A percentile compares a stretch with the other conserved stretches of the same genome.
Evolutionary conservation across 2,113 vertebrate genomes (phyloP).

Genomic region (Antennarius striatus): DNA sequence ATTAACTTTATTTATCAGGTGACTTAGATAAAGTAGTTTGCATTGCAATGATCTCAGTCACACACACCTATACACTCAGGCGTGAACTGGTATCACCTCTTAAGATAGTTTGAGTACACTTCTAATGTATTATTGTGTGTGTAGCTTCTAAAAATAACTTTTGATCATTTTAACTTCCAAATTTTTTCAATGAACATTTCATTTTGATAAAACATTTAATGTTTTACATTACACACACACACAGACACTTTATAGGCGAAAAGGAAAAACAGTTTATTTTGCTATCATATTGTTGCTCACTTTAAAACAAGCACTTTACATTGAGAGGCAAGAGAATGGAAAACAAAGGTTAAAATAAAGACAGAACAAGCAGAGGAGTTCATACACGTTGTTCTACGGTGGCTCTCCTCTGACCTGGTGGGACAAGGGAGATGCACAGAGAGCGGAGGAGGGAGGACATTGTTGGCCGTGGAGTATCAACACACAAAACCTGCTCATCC

Average conservation of each 20-base stretch:
- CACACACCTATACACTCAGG: no score
- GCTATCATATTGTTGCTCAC: conserved; percentile 55
- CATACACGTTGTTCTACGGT: conserved; percentile 38
- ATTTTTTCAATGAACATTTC: no score
- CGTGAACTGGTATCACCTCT: no score
- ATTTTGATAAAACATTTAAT: no score
- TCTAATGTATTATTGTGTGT: no score
- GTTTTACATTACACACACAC: background rate
- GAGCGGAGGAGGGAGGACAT: conserved; percentile 12
- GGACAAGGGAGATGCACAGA: conserved; percentile 14
- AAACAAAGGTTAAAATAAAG: conserved; percentile 35
- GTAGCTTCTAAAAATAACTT: no score
- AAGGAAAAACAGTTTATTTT: conserved; percentile 58
- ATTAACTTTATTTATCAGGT: no score
- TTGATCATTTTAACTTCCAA: no score
- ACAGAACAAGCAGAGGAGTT: conserved; percentile 46
- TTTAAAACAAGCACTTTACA: conserved; percentile 70
- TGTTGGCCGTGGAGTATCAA: conserved; percentile 9
- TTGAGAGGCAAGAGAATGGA: conserved; percentile 53
- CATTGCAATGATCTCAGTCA: no score
- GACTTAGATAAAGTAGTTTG: no score
- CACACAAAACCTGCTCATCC: conserved; percentile 26
- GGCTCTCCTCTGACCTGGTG: conserved; percentile 34
- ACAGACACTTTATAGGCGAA: conserved; percentile 25
- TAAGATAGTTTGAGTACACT: no score